phyloP scores from a whole-genome alignment of 37 sponge, comb jelly and placozoan genomes.

The Spongia lamella region DNA sequence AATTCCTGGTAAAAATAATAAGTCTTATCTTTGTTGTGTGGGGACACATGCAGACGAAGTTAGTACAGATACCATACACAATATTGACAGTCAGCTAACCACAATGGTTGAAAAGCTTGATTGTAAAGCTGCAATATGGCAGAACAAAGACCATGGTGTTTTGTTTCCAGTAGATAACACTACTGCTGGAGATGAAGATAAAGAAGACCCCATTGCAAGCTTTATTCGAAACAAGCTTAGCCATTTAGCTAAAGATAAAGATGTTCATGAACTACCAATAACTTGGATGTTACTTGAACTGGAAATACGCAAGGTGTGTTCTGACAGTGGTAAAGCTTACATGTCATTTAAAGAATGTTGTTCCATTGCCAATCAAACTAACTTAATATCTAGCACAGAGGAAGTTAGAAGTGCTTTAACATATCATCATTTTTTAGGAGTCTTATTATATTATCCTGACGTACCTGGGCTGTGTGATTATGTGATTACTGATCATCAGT shows the following conservation, averaged over 20 bases:
- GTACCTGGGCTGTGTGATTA: slow-evolving; percentile 2
- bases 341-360: slow-evolving; percentile 11
- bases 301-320: slow-evolving; percentile 23
- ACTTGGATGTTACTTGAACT: slow-evolving; percentile 40
- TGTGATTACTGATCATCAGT: slow-evolving; percentile 44
- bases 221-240: slow-evolving; percentile 1
- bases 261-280: slow-evolving; percentile 26
- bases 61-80: too few relatives aligned
- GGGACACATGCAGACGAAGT: too few relatives aligned
- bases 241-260: slow-evolving; percentile 17
- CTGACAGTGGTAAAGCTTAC: slow-evolving; percentile 9
- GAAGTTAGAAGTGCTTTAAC: slow-evolving; percentile 40
- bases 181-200: slow-evolving; percentile 35
- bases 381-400: neutral
- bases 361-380: slow-evolving; percentile 11
- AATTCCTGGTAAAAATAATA: too few relatives aligned
- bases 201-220: slow-evolving; percentile 33
- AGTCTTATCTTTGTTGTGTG: too few relatives aligned
- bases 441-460: slow-evolving; percentile 44
- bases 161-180: slow-evolving; percentile 40
- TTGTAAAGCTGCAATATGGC: too few relatives aligned
- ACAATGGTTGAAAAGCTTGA: too few relatives aligned
- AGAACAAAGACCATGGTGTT: too few relatives aligned
- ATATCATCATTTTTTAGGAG: slow-evolving; percentile 60
- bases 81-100: too few relatives aligned